phyloP scores from a whole-genome alignment of 1,140 invertebrate species.

The Drosophila eugracilis region DNA sequence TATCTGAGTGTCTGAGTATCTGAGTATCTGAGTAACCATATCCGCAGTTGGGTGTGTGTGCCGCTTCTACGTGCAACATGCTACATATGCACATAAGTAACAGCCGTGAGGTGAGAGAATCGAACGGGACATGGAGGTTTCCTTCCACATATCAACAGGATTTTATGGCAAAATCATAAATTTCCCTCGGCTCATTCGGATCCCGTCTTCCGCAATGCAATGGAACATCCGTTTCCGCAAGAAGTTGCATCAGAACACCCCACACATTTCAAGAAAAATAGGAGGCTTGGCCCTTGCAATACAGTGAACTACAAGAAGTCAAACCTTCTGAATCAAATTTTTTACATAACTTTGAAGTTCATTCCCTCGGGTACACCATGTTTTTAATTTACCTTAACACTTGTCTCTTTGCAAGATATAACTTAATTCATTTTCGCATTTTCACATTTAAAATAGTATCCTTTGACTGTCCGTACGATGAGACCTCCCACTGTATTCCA shows the following conservation, averaged over 20 bases:
- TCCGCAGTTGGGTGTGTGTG: conserved; percentile 1
- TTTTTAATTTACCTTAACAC: too few relatives aligned
- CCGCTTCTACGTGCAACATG: conserved; percentile 36
- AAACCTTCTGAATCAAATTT: too few relatives aligned
- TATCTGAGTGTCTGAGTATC: conserved; percentile 1
- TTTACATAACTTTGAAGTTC: neutral
- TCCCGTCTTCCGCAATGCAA: conserved; percentile 61
- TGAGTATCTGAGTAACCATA: conserved; percentile 5
- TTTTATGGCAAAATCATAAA: conserved; percentile 80
- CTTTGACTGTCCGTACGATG: conserved; percentile 1
- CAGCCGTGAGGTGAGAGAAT: conserved; percentile 25
- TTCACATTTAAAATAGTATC: neutral
- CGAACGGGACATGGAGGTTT: conserved; percentile 9
- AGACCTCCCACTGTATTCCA: conserved; percentile 17
- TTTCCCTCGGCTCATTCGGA: conserved; percentile 67
- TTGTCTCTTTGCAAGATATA: too few relatives aligned
- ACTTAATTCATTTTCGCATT: neutral
- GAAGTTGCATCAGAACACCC: conserved; percentile 16
- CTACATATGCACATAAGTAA: conserved; percentile 60
- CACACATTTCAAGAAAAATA: neutral
- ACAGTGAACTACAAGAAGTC: too few relatives aligned
- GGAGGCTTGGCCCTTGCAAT: too few relatives aligned
- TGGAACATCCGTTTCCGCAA: conserved; percentile 48
- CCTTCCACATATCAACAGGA: conserved; percentile 69
- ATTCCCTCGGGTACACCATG: neutral